These are phyloP conservation scores for Sylvia atricapilla DNA, from an alignment of 2,113 vertebrate species.

Conservation along the genomic window DNA sequence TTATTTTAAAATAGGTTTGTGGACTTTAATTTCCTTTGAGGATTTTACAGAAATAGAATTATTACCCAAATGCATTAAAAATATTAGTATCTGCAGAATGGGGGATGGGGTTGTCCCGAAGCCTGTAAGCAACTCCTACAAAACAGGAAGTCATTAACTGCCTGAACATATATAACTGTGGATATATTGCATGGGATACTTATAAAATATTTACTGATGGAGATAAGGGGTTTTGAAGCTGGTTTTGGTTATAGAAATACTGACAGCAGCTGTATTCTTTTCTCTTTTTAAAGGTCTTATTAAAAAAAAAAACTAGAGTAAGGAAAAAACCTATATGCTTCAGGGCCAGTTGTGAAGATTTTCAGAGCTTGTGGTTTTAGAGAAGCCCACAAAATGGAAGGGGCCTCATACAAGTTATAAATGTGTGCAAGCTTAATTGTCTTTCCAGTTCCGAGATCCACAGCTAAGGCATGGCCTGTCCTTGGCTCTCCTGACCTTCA, in stretches of 20 bases:
- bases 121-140: neutral
- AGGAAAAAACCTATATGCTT: neutral
- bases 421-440: neutral
- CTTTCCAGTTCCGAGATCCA: neutral
- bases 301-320: neutral
- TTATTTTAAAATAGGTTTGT: neutral
- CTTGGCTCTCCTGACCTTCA: neutral
- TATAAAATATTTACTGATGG: neutral
- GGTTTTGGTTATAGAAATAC: neutral
- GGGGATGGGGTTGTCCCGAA: neutral
- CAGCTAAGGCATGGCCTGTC: neutral
- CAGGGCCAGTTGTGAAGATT: neutral
- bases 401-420: neutral
- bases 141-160: neutral
- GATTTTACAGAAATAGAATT: neutral
- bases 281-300: neutral
- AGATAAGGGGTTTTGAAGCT: neutral
- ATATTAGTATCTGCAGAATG: neutral
- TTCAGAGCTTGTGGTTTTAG: neutral
- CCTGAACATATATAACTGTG: neutral
- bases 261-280: neutral
- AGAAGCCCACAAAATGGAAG: neutral
- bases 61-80: neutral
- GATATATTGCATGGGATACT: neutral
- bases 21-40: neutral